phyloP scores from a whole-genome alignment of 1,140 invertebrate species.

The Procambarus clarkii region DNA sequence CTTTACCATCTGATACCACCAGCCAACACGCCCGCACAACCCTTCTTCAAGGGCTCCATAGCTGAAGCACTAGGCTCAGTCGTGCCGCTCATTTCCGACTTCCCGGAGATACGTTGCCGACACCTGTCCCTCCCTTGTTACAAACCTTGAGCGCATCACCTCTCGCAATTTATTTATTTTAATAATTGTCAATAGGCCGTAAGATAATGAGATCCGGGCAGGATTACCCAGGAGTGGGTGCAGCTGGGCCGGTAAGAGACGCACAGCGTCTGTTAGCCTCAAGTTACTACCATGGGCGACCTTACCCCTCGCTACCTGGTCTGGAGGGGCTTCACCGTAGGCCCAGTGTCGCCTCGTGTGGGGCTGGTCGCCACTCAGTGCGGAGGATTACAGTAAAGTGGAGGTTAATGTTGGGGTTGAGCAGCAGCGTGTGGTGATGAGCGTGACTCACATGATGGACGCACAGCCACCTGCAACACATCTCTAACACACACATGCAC shows the following conservation, averaged over 20 bases:
- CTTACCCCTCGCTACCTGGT: background rate
- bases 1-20: background rate
- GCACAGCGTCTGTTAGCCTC: background rate
- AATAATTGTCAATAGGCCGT: too few relatives aligned
- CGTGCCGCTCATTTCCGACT: background rate
- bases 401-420: slow-evolving; percentile 1
- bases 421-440: background rate
- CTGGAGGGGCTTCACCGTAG: background rate
- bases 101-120: background rate
- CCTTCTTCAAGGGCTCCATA: background rate
- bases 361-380: background rate
- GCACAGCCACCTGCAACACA: background rate
- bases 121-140: background rate
- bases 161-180: too few relatives aligned
- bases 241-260: background rate
- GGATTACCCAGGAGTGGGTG: too few relatives aligned
- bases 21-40: background rate
- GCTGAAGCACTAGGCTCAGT: background rate
- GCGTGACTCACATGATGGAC: slow-evolving; percentile 18
- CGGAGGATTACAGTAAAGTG: background rate
- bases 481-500: background rate
- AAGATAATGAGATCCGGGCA: too few relatives aligned
- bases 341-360: background rate
- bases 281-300: background rate
- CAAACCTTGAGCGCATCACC: background rate